phyloP scores from a whole-genome alignment of 2,888 invertebrate genomes.

The Lepetodrilus schrolli region DNA sequence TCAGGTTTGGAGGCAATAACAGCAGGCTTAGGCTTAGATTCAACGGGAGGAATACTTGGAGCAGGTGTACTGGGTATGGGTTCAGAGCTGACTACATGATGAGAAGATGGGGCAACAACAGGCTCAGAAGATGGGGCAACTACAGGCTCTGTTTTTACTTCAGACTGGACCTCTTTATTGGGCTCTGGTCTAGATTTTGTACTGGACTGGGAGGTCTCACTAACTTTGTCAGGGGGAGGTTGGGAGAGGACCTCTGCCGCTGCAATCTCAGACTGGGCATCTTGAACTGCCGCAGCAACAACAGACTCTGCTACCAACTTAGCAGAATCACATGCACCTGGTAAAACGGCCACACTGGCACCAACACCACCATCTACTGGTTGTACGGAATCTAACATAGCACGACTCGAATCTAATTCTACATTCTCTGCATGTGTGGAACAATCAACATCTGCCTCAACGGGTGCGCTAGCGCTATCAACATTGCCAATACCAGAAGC shows the following conservation, averaged over 20 bases:
- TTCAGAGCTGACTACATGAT: too few species aligned
- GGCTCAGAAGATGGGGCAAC: slow-evolving; percentile 23
- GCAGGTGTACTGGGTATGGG: slow-evolving; percentile 14
- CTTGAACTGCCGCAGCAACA: not conserved
- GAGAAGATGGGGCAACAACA: not conserved
- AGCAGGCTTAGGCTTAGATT: not conserved
- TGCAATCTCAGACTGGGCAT: not conserved
- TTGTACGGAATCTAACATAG: not conserved
- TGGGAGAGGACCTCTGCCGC: not conserved
- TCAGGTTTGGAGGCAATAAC: not conserved
- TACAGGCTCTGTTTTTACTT: slow-evolving; percentile 18
- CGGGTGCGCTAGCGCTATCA: not conserved
- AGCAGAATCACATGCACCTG: not conserved
- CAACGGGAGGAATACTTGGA: not conserved
- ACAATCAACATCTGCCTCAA: not conserved
- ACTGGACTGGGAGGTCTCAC: not conserved
- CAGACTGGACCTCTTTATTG: not conserved
- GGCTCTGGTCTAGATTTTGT: not conserved
- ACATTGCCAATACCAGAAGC: not conserved
- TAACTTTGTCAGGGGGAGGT: not conserved
- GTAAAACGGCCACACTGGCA: not conserved
- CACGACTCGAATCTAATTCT: not conserved
- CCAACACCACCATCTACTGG: not conserved
- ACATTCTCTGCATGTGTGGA: too few species aligned
- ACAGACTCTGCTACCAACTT: not conserved